These are phyloP conservation scores for Orthonevra nobilis DNA, from an alignment of 2,888 invertebrate genomes.

Conservation along the genomic window DNA sequence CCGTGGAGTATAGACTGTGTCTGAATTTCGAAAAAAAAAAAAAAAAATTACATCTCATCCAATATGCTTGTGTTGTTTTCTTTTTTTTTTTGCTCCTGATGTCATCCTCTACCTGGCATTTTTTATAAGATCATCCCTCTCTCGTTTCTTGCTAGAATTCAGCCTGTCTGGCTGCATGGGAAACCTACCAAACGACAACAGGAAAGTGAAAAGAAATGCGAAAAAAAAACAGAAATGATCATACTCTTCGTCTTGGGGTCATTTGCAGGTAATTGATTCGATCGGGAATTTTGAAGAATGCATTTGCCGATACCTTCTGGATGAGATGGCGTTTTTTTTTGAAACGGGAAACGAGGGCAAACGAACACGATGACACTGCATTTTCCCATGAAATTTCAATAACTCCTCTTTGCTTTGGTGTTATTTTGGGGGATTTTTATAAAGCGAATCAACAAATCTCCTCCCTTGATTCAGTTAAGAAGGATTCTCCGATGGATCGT, in stretches of 20 bases:
- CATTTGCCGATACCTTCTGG: conserved; percentile 41
- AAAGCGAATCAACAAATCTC: too few relatives aligned
- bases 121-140: conserved; percentile 59
- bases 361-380: conserved; percentile 45
- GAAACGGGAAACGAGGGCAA: conserved; percentile 30
- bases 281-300: conserved; percentile 60
- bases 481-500: too few relatives aligned
- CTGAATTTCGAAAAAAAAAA: conserved; percentile 35
- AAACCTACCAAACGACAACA: conserved; percentile 46
- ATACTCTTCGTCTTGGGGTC: conserved; percentile 56
- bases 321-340: conserved; percentile 61
- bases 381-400: conserved; percentile 63
- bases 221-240: too few relatives aligned
- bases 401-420: too few relatives aligned
- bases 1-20: conserved; percentile 11
- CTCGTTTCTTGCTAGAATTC: conserved; percentile 15
- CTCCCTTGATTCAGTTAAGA: too few relatives aligned
- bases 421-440: too few relatives aligned
- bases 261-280: conserved; percentile 68
- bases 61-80: conserved; percentile 41
- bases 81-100: conserved; percentile 46
- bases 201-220: conserved; percentile 67
- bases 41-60: conserved; percentile 24
- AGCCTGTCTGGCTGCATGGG: conserved; percentile 42
- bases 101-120: conserved; percentile 66